Base-by-base conservation (phyloP, 2,113 vertebrate species). In the Pycnonotus jocosus region DNA sequence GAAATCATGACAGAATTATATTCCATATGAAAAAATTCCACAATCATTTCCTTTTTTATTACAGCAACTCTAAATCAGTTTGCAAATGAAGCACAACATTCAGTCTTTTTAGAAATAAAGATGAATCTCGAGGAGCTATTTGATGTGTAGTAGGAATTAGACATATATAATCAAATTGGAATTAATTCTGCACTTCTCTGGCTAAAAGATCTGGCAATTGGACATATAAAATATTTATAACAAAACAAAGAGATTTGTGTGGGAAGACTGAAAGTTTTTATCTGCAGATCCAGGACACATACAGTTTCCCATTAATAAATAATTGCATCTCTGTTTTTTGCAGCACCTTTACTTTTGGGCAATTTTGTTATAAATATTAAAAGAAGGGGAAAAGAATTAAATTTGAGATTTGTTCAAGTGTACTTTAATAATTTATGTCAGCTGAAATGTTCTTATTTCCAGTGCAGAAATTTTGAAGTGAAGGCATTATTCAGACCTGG, bases 371-470 rank as follows among this genome's bases (percentile, higher is more conserved):
- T 88, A 93, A 93, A 95, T 90, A 91, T 93, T 95, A 68, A 73
- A 96, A 64, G 74, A 54, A 66, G 35, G 45, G 20, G 80, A 20
- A 65, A 53, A 71, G 35, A 86, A 37, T 61, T 94, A 81, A 50
- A 89, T 85, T 87, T 92, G 87, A 83, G 51, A 73, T 95, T 92
- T 95, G n/a, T 58, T 94, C 28, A 68, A 86, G 31, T 73, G 13
- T n/a, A 72, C 58, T 93, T 96, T 82, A 92, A 95, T 95, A 92
- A 95, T 90, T 95, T 60, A 91, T 82, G 23, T 74, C 62, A 42
- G 54, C 82, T 92, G 74, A 97, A 93, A 97, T 24, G 40, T 90
- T 79, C 81, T 50, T 86, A 79, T 90, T 95, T 81, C 64, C 72
- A 28, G 68, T 60, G 65, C n/a, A 90, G 70, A 90, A 86, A 86